Percentiles rank a stretch among this genome's conserved stretches.
phyloP scores from a whole-genome alignment of 2,797 vertebrate species.

The Atherinosoma microstoma region DNA sequence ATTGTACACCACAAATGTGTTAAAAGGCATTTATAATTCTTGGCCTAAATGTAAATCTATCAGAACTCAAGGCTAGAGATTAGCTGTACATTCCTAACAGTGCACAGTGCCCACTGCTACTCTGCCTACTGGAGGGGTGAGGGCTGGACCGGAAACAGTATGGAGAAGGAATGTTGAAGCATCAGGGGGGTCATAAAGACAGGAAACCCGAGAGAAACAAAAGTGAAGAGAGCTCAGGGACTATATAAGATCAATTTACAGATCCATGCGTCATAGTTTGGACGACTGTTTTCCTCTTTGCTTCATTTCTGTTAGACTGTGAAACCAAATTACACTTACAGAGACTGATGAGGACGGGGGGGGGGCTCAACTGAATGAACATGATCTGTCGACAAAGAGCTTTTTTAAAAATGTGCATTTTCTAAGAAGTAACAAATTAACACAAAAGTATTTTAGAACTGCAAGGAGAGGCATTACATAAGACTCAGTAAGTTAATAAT shows the following conservation, averaged over 20 bases:
- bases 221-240: conserved; percentile 12
- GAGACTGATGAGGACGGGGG: too few species aligned
- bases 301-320: conserved; percentile 7
- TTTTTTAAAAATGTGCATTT: conserved; percentile 1
- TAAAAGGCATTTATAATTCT: neutral
- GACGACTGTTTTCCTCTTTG: conserved; percentile 36
- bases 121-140: conserved; percentile 5
- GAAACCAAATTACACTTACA: conserved; percentile 1
- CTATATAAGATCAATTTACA: conserved; percentile 14
- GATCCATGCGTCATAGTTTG: conserved; percentile 3
- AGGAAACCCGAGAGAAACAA: conserved; percentile 48
- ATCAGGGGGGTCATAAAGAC: conserved; percentile 43
- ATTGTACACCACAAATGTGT: neutral
- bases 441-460: conserved; percentile 1
- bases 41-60: neutral
- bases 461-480: conserved; percentile 12
- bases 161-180: conserved; percentile 59
- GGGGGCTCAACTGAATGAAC: neutral
- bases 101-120: neutral
- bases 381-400: conserved; percentile 1
- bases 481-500: conserved; percentile 30
- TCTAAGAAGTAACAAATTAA: neutral
- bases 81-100: conserved; percentile 10
- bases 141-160: conserved; percentile 66
- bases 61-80: neutral